Evolutionary conservation across 2,888 invertebrate species (phyloP).

Genomic region (Anoplius nigerrimus): DNA sequence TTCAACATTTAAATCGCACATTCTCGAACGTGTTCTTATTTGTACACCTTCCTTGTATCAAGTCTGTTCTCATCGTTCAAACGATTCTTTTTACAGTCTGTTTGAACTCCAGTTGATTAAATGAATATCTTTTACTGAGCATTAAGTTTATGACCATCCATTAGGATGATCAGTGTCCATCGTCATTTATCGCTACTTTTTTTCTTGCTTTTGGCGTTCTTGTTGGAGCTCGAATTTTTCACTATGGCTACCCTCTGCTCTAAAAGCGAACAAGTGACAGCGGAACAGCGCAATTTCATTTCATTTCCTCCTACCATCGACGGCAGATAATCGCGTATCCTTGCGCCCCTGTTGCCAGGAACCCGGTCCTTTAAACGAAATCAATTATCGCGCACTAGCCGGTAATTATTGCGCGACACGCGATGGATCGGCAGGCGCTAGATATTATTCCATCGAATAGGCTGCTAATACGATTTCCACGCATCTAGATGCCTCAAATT

Average conservation of each 20-base stretch:
- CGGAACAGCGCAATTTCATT: constrained; percentile 44
- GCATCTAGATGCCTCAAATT: not conserved
- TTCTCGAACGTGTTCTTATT: too few relatives aligned
- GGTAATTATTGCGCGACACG: constrained; percentile 30
- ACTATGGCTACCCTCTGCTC: too few relatives aligned
- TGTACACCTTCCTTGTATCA: too few relatives aligned
- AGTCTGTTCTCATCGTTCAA: too few relatives aligned
- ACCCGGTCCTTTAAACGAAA: constrained; percentile 36
- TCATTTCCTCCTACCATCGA: constrained; percentile 27
- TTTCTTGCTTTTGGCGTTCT: not conserved
- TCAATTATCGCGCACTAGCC: constrained; percentile 39
- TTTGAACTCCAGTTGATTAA: too few relatives aligned
- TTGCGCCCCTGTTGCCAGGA: not conserved
- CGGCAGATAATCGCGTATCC: not conserved
- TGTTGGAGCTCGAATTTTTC: not conserved
- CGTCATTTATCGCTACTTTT: too few relatives aligned
- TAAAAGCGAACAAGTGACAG: constrained; percentile 44
- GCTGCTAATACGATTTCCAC: constrained; percentile 23
- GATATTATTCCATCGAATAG: constrained; percentile 26
- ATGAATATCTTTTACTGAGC: too few relatives aligned
- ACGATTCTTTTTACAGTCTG: too few relatives aligned
- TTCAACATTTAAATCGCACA: too few relatives aligned
- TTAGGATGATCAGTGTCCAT: too few relatives aligned
- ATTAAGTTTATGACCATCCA: too few relatives aligned
- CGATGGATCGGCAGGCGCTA: not conserved